Evolutionary conservation across 2,797 vertebrate genomes (phyloP), one percentile per base, ranked within the genome.

Genomic region (Ispidina picta): DNA sequence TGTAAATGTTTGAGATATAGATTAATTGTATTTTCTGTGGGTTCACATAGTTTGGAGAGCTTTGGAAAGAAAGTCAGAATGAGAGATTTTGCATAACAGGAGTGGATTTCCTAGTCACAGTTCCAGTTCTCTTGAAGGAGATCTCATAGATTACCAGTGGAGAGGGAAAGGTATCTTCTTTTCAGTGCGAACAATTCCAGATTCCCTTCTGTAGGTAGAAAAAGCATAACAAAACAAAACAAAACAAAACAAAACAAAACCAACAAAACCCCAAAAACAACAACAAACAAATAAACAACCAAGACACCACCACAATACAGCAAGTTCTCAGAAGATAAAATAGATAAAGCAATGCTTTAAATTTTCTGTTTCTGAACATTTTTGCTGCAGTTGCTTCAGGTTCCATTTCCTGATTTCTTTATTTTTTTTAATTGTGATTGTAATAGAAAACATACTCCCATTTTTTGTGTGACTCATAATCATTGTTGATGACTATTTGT

Each of bases 401-500:
- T 95, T 95, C 82, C 90, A 94, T 96, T 95, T 95, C 94, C 91
- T 96, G 90, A 64, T 93, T 88, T 80, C 71, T 96, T 97, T 89
- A 39, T 39, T 70, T 96, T 97, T 90, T 96, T 96, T 97, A 86
- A 75, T 91, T 93, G 68, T 92, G 86, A 92, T 81, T 92, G 58
- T 88, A 90, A 90, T 44, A 97, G 83, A 96, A 96, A 95, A 81
- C 49, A 85, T 94, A 89, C 91, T 96, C 96, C 71, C 44, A 90
- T 91, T 90, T 89, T 94, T 78, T 75, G 70, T 73, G 72, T 91
- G 94, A 96, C 83, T 97, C 92, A 87, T 89, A 96, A 83, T 92
- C 58, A 46, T 83, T 93, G 55, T 48, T 97, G 93, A 95, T 96
- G 95, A 93, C 89, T 93, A 65, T 78, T 94, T 73, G 51, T 91